Evolutionary conservation across 2,113 vertebrate species (phyloP), one percentile per base, ranked within the genome.

Genomic region (Zosterops borbonicus): DNA sequence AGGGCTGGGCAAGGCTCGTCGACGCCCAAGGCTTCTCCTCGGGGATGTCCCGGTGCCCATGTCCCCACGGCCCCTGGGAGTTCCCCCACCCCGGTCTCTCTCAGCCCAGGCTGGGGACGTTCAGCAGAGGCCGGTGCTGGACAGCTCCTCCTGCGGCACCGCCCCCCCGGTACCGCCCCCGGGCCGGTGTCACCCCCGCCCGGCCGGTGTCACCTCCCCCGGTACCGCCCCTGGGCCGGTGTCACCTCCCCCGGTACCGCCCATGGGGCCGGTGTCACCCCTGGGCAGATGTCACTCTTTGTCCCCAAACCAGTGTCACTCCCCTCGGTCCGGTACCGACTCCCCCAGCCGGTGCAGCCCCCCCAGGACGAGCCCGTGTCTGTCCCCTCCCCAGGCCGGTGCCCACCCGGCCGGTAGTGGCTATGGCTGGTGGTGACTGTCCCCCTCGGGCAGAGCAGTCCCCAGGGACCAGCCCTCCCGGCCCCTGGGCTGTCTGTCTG

Each of bases 91-190:
- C 7, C 3, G 2, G 7, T 18, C 19, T n/a, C 28, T 58, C 73
- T 13, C 24, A 39, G 62, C 25, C 35, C 35, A 6, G 29, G 16
- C 1, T 39, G 39, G 39, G 44, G 46, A 9, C 56, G 13, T 94
- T 94, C 92, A 92, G 92, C 69, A 94, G 70, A 28, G 7, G 59
- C n/a, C 47, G 77, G 39, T 70, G 92, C 86, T 95, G 94, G 94
- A 94, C 92, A 95, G 94, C 92, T 95, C 94, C 92, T 9, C 31
- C 47, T 18, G 49, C 18, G 63, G 69, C 67, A 64, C 85, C 85
- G 49, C 65, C 75, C 74, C 80, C 83, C 64, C 83, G 37, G 53
- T 28, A 52, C 6, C 35, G 49, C 75, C 12, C 85, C 21, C 25
- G 9, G 24, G 41, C 35, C 20, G 20, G 11, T 41, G 65, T 8